Conservation (phyloP, 2,888 invertebrate species). For the Colostygia pectinataria region DNA sequence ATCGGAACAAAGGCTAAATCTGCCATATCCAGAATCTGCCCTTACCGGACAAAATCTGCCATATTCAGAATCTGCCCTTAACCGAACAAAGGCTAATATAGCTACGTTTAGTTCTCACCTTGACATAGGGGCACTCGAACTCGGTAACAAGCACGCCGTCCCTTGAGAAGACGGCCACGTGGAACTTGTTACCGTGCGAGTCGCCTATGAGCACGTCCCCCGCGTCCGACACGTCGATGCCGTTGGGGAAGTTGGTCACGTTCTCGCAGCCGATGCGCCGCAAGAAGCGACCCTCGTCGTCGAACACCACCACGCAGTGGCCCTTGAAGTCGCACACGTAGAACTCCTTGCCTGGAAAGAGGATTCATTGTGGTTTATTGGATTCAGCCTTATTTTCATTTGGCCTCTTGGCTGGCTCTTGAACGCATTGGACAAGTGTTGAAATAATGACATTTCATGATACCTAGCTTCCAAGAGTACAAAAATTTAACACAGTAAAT, state of each 20-base stretch:
- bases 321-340: constrained; percentile 99
- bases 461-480: too few species aligned
- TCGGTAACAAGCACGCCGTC: constrained; percentile 94
- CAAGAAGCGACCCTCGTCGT: constrained; percentile 94
- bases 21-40: too few species aligned
- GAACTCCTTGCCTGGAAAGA: constrained; percentile 90
- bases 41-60: too few species aligned
- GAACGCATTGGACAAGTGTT: too few species aligned
- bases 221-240: constrained; percentile 98
- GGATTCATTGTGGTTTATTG: background rate
- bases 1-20: too few species aligned
- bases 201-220: constrained; percentile 98
- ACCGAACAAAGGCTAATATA: too few species aligned
- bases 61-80: too few species aligned
- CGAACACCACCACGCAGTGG: constrained; percentile 98
- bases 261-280: constrained; percentile 97
- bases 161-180: constrained; percentile 96
- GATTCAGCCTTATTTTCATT: too few species aligned
- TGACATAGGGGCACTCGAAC: constrained; percentile 98
- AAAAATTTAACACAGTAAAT: too few species aligned
- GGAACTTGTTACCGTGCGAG: constrained; percentile 98
- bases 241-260: constrained; percentile 98
- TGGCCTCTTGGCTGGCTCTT: too few species aligned
- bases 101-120: constrained; percentile 84
- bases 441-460: too few species aligned